phyloP scores from a whole-genome alignment of 2,888 invertebrate genomes.

The Diarsia rubi region DNA sequence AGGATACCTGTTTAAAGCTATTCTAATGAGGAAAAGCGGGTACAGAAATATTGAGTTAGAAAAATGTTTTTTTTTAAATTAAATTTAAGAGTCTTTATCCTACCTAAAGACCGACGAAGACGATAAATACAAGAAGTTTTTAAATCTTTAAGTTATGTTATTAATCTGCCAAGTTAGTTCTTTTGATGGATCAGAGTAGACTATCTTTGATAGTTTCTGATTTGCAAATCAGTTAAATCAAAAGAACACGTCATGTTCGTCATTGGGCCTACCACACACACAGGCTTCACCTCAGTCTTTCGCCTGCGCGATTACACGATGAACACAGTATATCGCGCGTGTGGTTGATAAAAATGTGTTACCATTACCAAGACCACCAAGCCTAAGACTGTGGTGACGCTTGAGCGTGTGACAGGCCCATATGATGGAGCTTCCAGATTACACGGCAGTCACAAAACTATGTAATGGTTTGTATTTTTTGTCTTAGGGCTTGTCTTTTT shows the following conservation, averaged over 20 bases:
- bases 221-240: background rate
- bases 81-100: background rate
- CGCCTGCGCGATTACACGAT: too few relatives aligned
- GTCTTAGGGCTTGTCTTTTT: too few relatives aligned
- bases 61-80: background rate
- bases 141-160: background rate
- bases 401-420: too few relatives aligned
- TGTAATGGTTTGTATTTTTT: background rate
- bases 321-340: too few relatives aligned
- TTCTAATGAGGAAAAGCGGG: background rate
- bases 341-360: too few relatives aligned
- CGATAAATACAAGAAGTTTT: background rate
- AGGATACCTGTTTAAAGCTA: background rate
- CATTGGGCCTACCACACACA: too few relatives aligned
- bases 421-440: background rate
- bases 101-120: background rate
- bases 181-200: background rate
- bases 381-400: too few relatives aligned
- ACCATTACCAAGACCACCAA: too few relatives aligned
- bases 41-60: background rate
- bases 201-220: background rate
- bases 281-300: too few relatives aligned
- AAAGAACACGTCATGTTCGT: background rate
- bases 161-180: background rate
- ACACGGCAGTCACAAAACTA: background rate